Evolutionary conservation across 2,113 vertebrate species (phyloP), one percentile per base, ranked within the genome.

Genomic region (Psittacara wagleri): DNA sequence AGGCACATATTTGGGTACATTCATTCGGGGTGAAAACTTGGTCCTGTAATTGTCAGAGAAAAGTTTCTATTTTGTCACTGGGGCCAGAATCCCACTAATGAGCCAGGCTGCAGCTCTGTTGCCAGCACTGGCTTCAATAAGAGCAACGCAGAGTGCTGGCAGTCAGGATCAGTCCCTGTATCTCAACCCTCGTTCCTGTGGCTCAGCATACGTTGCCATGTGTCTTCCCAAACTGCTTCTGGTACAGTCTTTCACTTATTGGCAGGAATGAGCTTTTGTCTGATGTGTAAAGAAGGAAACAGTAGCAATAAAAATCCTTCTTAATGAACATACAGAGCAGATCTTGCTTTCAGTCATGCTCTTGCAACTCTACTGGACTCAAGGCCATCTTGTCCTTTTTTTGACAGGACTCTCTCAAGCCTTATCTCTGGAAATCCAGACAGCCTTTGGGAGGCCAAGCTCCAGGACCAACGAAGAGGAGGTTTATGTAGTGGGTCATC

Each of bases 171-270:
- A 3, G 0, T 1, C 7, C 25, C 55, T 28, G 62, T n/a, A 43
- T 43, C 23, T 11, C 11, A 41, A 39, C 49, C 35, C 49, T 57
- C 1, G 2, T 68, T 48, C 64, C 25, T 2, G 3, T 10, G 4
- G 0, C 0, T 39, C 78, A 33, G 62, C 29, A 16, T 2, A 0
- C 0, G 0, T 8, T 6, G 6, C 29, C 8, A 5, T 13, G 37
- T 27, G 10, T 14, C 64, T 51, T 37, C 48, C 43, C 22, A 33
- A 54, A 41, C 7, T 0, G 1, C 43, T 70, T 28, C 51, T 66
- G 52, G 28, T 22, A 39, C n/a, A 16, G 44, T n/a, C 25, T 6
- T 31, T 16, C 27, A 5, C 51, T 35, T 72, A 28, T 57, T 54
- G 87, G 15, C 64, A 74, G 37, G 11, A 92, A 35, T 9, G 35